Evolutionary conservation across 2,113 vertebrate species (phyloP).

Genomic region (Motacilla tschutschensis): DNA sequence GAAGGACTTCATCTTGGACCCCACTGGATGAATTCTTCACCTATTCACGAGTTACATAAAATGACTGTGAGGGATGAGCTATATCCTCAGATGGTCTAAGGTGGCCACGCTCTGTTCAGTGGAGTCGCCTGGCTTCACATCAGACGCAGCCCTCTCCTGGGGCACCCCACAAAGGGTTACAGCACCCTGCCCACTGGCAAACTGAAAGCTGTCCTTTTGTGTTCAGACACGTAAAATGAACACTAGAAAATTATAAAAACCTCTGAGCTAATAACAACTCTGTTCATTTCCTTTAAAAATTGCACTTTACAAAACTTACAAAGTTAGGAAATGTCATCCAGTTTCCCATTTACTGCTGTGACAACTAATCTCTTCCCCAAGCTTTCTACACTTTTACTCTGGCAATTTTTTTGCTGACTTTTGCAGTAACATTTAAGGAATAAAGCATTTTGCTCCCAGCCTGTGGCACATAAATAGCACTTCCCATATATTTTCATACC

Average conservation of each 20-base stretch:
- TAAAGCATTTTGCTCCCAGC: background rate
- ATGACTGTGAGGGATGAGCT: background rate
- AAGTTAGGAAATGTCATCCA: background rate
- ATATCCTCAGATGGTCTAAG: background rate
- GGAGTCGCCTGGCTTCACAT: background rate
- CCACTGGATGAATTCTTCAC: background rate
- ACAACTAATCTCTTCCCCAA: background rate
- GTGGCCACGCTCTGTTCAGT: fast-evolving
- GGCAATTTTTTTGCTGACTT: background rate
- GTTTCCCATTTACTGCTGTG: background rate
- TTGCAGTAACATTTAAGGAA: background rate
- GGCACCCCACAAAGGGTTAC: background rate
- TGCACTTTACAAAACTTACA: background rate
- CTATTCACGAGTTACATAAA: background rate
- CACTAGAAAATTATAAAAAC: background rate
- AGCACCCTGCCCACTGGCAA: background rate
- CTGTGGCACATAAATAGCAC: background rate
- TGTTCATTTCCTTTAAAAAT: background rate
- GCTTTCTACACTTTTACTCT: background rate
- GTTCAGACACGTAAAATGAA: background rate
- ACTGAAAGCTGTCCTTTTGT: background rate
- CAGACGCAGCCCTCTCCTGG: background rate
- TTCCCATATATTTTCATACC: background rate
- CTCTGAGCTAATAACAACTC: background rate
- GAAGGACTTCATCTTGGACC: background rate